Percentiles rank a stretch among this genome's conserved stretches.
phyloP scores from a whole-genome alignment of 1,140 invertebrate genomes.

The Parapsyche elsis region DNA sequence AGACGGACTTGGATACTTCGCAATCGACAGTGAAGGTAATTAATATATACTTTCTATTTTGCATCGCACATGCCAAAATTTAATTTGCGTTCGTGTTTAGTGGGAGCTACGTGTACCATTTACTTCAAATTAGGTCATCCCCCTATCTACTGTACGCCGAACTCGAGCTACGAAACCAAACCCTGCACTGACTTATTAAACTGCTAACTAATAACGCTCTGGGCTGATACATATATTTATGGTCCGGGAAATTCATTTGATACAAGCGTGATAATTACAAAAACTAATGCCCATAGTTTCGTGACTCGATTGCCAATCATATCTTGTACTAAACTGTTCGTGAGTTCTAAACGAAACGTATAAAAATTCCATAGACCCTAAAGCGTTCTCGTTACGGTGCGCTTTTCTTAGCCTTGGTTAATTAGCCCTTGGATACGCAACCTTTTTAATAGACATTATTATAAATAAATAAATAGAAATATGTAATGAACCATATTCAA shows the following conservation, averaged over 20 bases:
- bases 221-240: too few relatives aligned
- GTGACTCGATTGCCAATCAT: not conserved
- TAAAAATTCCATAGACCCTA: not conserved
- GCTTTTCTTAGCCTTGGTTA: not conserved
- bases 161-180: too few relatives aligned
- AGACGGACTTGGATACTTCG: constrained; percentile 90
- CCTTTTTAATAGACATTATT: too few relatives aligned
- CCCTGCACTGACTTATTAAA: too few relatives aligned
- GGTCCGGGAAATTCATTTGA: too few relatives aligned
- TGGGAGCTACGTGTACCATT: too few relatives aligned
- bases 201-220: too few relatives aligned
- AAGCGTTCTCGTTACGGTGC: not conserved
- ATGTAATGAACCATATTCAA: too few relatives aligned
- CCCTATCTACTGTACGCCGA: too few relatives aligned
- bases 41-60: constrained; percentile 63
- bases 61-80: not conserved
- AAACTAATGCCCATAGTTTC: not conserved
- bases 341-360: not conserved
- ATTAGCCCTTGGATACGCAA: too few relatives aligned
- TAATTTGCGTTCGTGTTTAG: not conserved
- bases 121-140: not conserved
- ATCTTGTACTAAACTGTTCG: not conserved
- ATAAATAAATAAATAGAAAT: too few relatives aligned
- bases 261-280: constrained; percentile 11
- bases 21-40: constrained; percentile 90